A percentile compares a stretch with the other conserved stretches of the same genome.
phyloP scores from a whole-genome alignment of 2,113 vertebrate genomes.

The human region DNA sequence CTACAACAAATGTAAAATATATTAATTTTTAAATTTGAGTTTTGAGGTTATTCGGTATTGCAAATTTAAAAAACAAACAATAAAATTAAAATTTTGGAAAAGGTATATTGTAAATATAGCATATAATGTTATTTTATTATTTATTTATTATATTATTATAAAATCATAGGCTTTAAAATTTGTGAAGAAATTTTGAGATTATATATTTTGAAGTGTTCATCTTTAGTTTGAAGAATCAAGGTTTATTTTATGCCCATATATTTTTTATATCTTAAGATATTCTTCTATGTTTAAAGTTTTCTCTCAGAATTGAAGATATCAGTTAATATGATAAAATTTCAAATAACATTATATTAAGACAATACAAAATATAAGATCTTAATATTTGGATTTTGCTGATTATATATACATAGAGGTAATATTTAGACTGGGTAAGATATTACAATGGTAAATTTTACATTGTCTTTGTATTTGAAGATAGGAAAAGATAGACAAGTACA shows the following conservation, averaged over 20 bases:
- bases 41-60: not conserved
- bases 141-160: not conserved
- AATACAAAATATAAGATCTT: not conserved
- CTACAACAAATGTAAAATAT: not conserved
- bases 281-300: not conserved
- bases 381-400: not conserved
- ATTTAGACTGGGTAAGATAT: not conserved
- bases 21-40: not conserved
- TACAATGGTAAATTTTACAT: not conserved
- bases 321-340: not conserved
- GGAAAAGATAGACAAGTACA: not conserved
- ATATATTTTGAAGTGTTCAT: not conserved
- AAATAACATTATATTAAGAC: not conserved
- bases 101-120: not conserved
- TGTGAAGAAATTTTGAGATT: not conserved
- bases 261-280: not conserved
- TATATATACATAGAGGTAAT: not conserved
- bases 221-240: not conserved
- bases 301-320: not conserved
- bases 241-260: not conserved
- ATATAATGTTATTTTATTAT: not conserved
- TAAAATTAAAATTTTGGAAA: not conserved
- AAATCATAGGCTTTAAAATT: not conserved
- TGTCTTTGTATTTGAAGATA: not conserved
- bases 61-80: not conserved